phyloP scores from a whole-genome alignment of 1,140 invertebrate genomes.

The Grapholita molesta region DNA sequence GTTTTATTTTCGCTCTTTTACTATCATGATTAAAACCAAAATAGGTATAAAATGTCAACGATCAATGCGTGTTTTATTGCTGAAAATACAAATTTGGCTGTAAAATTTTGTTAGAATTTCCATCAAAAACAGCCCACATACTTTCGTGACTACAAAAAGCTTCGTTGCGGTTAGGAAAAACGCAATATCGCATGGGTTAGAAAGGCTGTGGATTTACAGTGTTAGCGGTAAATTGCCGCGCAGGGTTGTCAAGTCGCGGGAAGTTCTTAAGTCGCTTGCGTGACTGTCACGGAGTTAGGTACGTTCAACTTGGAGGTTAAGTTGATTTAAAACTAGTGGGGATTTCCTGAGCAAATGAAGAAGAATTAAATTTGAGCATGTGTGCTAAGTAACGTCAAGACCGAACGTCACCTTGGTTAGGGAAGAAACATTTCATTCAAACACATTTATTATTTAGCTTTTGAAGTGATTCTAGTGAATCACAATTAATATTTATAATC shows the following conservation, averaged over 20 bases:
- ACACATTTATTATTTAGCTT: too few species aligned
- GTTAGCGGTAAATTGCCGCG: constrained; percentile 72
- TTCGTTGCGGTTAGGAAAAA: constrained; percentile 67
- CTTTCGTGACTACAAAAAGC: constrained; percentile 58
- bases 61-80: background rate
- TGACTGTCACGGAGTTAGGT: constrained; percentile 18
- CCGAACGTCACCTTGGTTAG: background rate
- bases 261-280: constrained; percentile 51
- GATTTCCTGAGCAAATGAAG: background rate
- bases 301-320: constrained; percentile 4
- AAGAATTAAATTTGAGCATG: background rate
- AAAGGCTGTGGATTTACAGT: constrained; percentile 73
- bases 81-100: background rate
- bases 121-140: constrained; percentile 19
- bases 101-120: constrained; percentile 8
- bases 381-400: background rate
- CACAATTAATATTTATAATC: too few species aligned
- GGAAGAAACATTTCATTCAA: background rate
- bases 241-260: constrained; percentile 59
- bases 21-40: background rate
- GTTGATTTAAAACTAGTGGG: constrained; percentile 12
- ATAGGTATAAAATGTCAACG: background rate
- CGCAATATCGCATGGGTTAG: constrained; percentile 75
- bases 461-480: too few species aligned
- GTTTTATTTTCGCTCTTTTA: background rate